A percentile compares a stretch with the other conserved stretches of the same genome.
Evolutionary conservation across 2,888 invertebrate species (phyloP).

Genomic region (Theodoxus fluviatilis): DNA sequence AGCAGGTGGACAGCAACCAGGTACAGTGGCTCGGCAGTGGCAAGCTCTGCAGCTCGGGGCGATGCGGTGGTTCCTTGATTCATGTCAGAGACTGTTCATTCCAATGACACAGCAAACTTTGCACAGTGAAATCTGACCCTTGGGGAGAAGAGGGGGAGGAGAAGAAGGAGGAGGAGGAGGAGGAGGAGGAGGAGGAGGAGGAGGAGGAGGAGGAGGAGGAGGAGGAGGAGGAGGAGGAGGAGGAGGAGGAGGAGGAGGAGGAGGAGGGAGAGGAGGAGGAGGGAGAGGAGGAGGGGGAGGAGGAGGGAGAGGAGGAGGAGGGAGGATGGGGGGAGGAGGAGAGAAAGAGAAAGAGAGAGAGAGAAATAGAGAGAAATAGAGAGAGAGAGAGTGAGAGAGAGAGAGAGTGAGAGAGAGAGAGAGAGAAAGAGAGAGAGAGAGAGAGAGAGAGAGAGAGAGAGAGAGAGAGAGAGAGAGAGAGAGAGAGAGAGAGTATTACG

Average conservation of each 20-base stretch:
- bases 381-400: background rate
- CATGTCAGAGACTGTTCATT: background rate
- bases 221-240: too few species aligned
- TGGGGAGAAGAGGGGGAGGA: too few species aligned
- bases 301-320: background rate
- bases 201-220: too few species aligned
- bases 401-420: background rate
- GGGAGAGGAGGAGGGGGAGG: too few species aligned
- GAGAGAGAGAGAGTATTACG: background rate
- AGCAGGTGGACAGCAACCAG: constrained; percentile 66
- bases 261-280: too few species aligned
- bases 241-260: too few species aligned
- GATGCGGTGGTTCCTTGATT: background rate
- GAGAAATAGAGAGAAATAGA: background rate
- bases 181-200: too few species aligned
- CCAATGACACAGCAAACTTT: too few species aligned
- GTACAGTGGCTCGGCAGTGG: constrained; percentile 37
- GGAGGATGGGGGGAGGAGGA: too few species aligned
- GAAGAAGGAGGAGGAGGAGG: too few species aligned
- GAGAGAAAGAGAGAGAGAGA: background rate
- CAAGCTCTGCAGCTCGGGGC: background rate
- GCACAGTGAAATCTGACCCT: too few species aligned
- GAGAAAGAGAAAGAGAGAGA: background rate
- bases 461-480: background rate
- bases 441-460: background rate